These are phyloP conservation scores for Arbacia lixula DNA, from an alignment of 53 echinoderm and acorn worm species.

Conservation along the genomic window DNA sequence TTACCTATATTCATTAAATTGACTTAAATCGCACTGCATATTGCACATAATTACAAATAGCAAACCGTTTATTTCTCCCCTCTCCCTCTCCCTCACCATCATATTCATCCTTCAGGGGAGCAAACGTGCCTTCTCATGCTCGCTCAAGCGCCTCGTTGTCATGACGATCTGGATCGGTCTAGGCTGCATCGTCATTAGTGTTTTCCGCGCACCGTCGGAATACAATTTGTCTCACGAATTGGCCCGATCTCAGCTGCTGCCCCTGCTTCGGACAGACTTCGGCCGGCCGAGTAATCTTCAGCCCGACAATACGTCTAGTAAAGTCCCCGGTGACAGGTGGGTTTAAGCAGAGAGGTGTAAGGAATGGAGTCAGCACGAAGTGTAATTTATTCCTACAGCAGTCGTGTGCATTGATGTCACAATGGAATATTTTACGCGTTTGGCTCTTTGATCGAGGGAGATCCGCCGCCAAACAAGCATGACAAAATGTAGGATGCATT, in stretches of 20 bases:
- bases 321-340: constrained; percentile 8
- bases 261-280: constrained; percentile 17
- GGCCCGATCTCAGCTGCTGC: constrained; percentile 18
- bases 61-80: too few relatives aligned
- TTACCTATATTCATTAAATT: too few relatives aligned
- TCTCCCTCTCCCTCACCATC: background rate
- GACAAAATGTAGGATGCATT: too few relatives aligned
- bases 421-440: too few relatives aligned
- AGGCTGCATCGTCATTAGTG: constrained; percentile 24
- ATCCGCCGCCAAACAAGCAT: too few relatives aligned
- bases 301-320: background rate
- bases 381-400: too few relatives aligned
- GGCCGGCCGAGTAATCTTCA: constrained; percentile 9
- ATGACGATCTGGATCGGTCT: constrained; percentile 45
- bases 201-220: constrained; percentile 41
- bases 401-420: too few relatives aligned
- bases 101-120: background rate
- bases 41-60: too few relatives aligned
- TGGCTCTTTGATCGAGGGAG: too few relatives aligned
- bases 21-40: too few relatives aligned
- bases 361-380: too few relatives aligned
- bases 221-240: constrained; percentile 7
- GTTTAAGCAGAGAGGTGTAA: background rate
- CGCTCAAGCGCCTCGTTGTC: constrained; percentile 20
- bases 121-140: constrained; percentile 4